Evolutionary conservation across 2,113 vertebrate species (phyloP), one percentile per base, ranked within the genome.

Genomic region (Brachionichthys hirsutus): DNA sequence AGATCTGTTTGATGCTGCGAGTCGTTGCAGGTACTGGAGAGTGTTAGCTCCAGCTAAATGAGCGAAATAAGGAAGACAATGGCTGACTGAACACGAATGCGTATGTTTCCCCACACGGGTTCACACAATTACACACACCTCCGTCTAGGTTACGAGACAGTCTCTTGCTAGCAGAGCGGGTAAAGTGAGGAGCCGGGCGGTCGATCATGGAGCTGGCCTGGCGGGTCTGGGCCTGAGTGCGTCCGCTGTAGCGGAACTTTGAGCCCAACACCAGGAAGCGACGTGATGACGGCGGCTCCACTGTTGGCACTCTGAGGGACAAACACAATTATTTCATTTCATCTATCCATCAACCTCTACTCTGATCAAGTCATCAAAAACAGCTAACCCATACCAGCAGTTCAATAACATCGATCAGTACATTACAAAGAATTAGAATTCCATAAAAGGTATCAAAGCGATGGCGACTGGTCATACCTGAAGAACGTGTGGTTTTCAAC

Each of bases 401-500:
- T 34, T 34, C n/a, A 57, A 64, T 0, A 16, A 54, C 35, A 41
- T 17, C 30, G 18, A 51, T n/a, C 0, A 19, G 6, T 54, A n/a
- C 35, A 45, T 42, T 0, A 17, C 2, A 12, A 45, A 17, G 16
- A 55, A 54, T 42, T 53, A 4, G 5, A 6, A 51, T 44, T 60
- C 12, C 19, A 44, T 46, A 51, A 58, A 51, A 80, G 35, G 57
- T 43, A 30, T 1, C 4, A 3, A 3, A 1, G 1, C 1, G 19
- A 35, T 53, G 15, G 15, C 1, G 1, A 72, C 20, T 51, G 17
- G 38, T 17, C 53, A 58, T 85, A 99, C 97, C 97, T 97, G 92
- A 99, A 99, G 90, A 99, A 99, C 0, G 95, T 95, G 67, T 99
- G 97, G 75, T 98, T 92, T 40, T 98, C 97, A 30, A 98, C 94